Percentiles rank a stretch among this genome's conserved stretches.
These are phyloP conservation scores for Kryptopterus vitreolus DNA, from an alignment of 2,797 vertebrate species.

Conservation along the genomic window DNA sequence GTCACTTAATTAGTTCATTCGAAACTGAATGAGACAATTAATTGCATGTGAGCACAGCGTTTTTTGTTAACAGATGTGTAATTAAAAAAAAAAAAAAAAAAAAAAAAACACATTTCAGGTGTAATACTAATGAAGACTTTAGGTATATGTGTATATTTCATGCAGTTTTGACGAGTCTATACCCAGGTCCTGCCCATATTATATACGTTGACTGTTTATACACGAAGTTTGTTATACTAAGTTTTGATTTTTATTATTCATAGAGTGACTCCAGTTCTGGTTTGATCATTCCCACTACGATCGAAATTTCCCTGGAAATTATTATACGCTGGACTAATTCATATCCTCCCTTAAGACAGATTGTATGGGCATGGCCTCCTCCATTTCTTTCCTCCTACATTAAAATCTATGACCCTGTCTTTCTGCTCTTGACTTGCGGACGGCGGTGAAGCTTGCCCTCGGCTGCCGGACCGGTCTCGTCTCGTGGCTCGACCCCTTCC, in stretches of 20 bases:
- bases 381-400: slow-evolving; percentile 48
- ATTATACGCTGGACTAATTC: neutral
- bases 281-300: neutral
- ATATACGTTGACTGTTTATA: neutral
- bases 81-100: neutral
- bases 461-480: slow-evolving; percentile 71
- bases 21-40: slow-evolving; percentile 31
- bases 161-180: slow-evolving; percentile 24
- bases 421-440: slow-evolving; percentile 53
- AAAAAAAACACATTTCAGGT: neutral
- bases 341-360: neutral
- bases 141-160: neutral
- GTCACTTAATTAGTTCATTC: slow-evolving; percentile 35
- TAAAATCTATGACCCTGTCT: slow-evolving; percentile 50
- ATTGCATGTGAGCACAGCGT: slow-evolving; percentile 25
- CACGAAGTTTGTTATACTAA: neutral
- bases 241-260: neutral
- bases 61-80: slow-evolving; percentile 10
- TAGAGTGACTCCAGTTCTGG: neutral
- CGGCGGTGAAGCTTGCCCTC: slow-evolving; percentile 72
- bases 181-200: slow-evolving; percentile 34
- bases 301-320: neutral
- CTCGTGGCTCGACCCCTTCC: slow-evolving; percentile 71
- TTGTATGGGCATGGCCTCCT: slow-evolving; percentile 42
- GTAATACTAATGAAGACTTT: slow-evolving; percentile 14